A percentile compares a stretch with the other conserved stretches of the same genome.
Conservation (phyloP, 2,113 vertebrate species). For the Rhineura floridana region DNA sequence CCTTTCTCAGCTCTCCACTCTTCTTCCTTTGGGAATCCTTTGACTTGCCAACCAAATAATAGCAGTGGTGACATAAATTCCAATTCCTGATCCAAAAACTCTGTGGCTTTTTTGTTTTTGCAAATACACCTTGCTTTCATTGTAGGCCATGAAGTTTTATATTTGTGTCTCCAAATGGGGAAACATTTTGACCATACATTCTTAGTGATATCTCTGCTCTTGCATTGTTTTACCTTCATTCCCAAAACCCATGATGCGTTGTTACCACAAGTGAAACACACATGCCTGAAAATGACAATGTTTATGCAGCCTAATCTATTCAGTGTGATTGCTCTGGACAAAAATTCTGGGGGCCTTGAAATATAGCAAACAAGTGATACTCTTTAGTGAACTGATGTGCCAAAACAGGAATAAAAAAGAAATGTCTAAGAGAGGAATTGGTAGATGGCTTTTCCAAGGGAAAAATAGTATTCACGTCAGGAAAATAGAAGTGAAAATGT, state of each 20-base stretch:
- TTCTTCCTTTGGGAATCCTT: not conserved
- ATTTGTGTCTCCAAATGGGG: not conserved
- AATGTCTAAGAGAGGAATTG: not conserved
- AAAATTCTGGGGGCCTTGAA: not conserved
- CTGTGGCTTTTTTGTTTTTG: not conserved
- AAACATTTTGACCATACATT: not conserved
- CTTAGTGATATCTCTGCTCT: not conserved
- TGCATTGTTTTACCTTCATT: not conserved
- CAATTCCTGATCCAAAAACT: not conserved
- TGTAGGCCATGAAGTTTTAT: not conserved
- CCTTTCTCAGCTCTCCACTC: constrained; percentile 27
- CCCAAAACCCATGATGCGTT: not conserved
- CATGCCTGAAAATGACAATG: not conserved
- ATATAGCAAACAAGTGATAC: not conserved
- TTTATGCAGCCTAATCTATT: not conserved
- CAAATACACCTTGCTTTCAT: not conserved
- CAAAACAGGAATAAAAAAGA: not conserved
- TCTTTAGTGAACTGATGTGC: not conserved
- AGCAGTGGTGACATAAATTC: not conserved
- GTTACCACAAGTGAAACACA: not conserved
- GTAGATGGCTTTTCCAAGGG: not conserved
- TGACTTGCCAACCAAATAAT: not conserved
- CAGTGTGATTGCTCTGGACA: too few species aligned
- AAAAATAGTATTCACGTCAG: not conserved
- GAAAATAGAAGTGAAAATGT: not conserved